Evolutionary conservation across 2,113 vertebrate species (phyloP).

Genomic region (Heptranchias perlo): DNA sequence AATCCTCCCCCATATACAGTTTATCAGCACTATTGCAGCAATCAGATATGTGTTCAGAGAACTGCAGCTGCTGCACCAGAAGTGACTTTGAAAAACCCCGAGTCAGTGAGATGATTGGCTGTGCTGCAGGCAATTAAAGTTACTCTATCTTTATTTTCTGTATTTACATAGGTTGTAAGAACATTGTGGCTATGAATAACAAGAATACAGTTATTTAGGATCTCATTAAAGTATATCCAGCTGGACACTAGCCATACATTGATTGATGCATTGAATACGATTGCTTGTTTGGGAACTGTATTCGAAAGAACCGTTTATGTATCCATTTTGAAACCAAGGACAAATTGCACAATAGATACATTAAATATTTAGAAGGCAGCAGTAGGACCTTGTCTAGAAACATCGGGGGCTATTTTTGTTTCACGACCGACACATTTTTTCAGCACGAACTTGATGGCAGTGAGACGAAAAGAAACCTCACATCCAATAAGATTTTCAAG

Average conservation of each 20-base stretch:
- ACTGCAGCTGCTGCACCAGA: not conserved
- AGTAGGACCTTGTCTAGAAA: not conserved
- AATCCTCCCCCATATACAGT: not conserved
- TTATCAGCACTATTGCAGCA: not conserved
- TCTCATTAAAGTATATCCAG: slow-evolving; percentile 9
- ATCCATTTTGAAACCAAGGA: not conserved
- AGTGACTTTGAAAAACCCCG: slow-evolving; percentile 4
- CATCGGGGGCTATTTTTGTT: not conserved
- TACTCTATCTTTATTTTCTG: not conserved
- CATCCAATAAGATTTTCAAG: not conserved
- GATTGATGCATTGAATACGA: not conserved
- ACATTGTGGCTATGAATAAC: not conserved
- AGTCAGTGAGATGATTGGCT: not conserved
- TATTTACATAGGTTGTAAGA: not conserved
- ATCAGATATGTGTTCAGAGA: not conserved
- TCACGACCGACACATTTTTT: not conserved
- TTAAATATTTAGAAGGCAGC: slow-evolving; percentile 1
- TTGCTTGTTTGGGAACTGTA: not conserved
- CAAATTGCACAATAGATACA: not conserved
- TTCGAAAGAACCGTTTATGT: not conserved
- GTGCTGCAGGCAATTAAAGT: slow-evolving; percentile 25
- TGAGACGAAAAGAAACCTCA: not conserved
- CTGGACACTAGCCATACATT: not conserved
- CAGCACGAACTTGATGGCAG: not conserved
- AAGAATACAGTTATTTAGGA: not conserved